Conservation (phyloP, 2,797 vertebrate genomes). For the Poeciliopsis turneri region DNA sequence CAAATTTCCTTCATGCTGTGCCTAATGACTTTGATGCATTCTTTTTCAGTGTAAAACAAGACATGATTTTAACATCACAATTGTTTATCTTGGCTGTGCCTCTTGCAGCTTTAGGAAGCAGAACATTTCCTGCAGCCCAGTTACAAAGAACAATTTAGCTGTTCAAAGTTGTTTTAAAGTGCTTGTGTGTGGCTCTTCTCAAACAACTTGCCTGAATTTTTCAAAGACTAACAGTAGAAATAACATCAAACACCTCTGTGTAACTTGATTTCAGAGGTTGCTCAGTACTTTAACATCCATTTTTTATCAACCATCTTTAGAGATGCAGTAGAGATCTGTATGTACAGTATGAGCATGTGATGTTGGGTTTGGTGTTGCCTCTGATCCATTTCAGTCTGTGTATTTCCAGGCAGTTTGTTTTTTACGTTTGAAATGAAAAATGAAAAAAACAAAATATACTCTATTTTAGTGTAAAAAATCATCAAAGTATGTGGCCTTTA, state of each 20-base stretch:
- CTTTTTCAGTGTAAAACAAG: constrained; percentile 67
- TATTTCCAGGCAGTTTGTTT: no score
- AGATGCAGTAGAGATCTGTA: constrained; percentile 29
- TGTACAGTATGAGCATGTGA: neutral
- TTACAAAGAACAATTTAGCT: constrained; percentile 59
- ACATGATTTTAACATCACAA: constrained; percentile 51
- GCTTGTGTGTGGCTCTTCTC: constrained; percentile 42
- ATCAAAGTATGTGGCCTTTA: no score
- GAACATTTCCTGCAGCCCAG: constrained; percentile 54
- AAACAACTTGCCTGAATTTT: constrained; percentile 44
- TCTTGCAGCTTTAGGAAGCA: constrained; percentile 42
- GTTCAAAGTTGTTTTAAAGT: constrained; percentile 67
- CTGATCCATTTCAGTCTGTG: constrained; percentile 18
- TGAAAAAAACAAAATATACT: no score
- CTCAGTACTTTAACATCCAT: constrained; percentile 51
- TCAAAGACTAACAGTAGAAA: constrained; percentile 54
- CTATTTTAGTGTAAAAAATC: no score
- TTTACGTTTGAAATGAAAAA: no score
- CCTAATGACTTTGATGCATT: constrained; percentile 63
- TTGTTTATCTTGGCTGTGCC: constrained; percentile 53
- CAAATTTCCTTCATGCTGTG: constrained; percentile 47
- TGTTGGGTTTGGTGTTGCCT: constrained; percentile 32
- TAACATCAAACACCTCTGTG: constrained; percentile 41
- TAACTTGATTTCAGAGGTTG: constrained; percentile 31
- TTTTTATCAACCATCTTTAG: constrained; percentile 59